phyloP scores from a whole-genome alignment of 2,113 vertebrate genomes.

The Prinia subflava region DNA sequence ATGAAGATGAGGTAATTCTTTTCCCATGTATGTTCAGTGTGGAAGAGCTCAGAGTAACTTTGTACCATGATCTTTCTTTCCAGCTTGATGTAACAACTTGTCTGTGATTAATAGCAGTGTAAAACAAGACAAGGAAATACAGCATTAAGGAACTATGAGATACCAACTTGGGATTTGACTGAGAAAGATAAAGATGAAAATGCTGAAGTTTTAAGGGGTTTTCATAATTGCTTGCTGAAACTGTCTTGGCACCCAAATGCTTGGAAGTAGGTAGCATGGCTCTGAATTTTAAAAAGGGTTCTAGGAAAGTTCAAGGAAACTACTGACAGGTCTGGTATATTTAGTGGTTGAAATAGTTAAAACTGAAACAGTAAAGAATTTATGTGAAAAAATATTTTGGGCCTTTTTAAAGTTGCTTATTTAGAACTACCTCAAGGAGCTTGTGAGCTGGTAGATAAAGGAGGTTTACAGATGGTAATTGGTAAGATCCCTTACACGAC shows the following conservation, averaged over 20 bases:
- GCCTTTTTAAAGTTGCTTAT: neutral
- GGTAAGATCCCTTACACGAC: neutral
- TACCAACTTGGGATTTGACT: fast-evolving
- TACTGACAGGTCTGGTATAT: neutral
- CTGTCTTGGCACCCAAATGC: neutral
- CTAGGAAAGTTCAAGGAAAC: neutral
- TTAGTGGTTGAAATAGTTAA: neutral
- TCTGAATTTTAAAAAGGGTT: neutral
- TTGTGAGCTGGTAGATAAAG: fast-evolving
- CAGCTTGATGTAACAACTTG: neutral
- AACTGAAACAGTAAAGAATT: neutral
- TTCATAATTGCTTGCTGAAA: neutral
- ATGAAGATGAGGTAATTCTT: neutral
- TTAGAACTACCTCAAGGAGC: neutral
- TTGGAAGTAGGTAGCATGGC: neutral
- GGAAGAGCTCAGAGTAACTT: neutral
- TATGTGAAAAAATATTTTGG: neutral
- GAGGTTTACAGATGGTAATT: neutral
- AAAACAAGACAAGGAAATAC: neutral
- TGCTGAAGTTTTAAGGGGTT: neutral
- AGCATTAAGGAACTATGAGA: neutral
- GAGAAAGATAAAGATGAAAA: neutral
- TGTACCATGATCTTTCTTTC: neutral
- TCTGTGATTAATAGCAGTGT: neutral
- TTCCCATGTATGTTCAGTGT: neutral